Conservation (phyloP, 2,888 invertebrate species). For the Athrips mouffetella region DNA sequence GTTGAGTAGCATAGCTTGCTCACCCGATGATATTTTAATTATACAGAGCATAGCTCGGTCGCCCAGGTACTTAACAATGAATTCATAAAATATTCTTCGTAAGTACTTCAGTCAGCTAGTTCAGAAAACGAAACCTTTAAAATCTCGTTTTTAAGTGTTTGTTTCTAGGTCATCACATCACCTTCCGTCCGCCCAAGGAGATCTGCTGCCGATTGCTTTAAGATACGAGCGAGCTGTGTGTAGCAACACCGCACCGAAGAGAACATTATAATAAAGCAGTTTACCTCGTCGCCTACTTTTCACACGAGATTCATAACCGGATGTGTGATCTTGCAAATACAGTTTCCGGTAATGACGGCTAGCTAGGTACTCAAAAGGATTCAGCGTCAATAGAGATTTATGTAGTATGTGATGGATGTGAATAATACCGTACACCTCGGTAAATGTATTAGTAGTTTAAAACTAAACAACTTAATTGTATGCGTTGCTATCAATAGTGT, state of each 20-base stretch:
- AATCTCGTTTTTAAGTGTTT: background rate
- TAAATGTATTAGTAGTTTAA: background rate
- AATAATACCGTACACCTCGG: too few species aligned
- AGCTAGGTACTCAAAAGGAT: too few species aligned
- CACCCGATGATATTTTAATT: too few species aligned
- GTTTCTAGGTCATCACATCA: conserved; percentile 5
- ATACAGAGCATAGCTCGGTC: too few species aligned
- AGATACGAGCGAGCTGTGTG: background rate
- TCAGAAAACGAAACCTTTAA: too few species aligned
- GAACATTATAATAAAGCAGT: conserved; percentile 15
- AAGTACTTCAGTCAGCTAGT: too few species aligned
- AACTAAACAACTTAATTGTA: background rate
- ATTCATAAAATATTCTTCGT: too few species aligned
- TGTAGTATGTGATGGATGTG: too few species aligned
- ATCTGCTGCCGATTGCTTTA: conserved; percentile 6
- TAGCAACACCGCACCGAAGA: background rate
- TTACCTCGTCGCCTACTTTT: conserved; percentile 13
- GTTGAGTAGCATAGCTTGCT: too few species aligned
- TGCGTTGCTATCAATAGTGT: background rate
- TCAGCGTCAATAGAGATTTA: too few species aligned
- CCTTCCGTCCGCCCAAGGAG: conserved; percentile 13
- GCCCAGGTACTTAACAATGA: too few species aligned
- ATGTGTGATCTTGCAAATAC: conserved; percentile 1
- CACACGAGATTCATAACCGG: conserved; percentile 15
- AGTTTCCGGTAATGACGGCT: background rate